A percentile compares a stretch with the other conserved stretches of the same genome.
These are phyloP conservation scores for Oenanthe oenanthe DNA, from an alignment of 2,113 vertebrate genomes.

Conservation along the genomic window DNA sequence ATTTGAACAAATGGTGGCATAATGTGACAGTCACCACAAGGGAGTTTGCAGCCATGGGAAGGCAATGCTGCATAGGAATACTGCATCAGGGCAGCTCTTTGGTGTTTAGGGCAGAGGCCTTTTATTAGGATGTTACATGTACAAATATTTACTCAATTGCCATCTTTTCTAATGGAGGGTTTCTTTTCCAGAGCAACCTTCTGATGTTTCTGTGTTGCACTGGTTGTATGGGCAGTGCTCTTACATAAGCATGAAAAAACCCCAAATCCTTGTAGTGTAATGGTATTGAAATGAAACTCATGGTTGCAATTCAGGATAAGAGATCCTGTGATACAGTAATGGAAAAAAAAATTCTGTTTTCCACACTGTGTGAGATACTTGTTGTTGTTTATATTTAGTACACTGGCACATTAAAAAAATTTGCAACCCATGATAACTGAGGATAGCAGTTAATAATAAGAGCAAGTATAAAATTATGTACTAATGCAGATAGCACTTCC, in stretches of 20 bases:
- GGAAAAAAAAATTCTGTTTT: fast-evolving
- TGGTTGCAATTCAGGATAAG: not conserved
- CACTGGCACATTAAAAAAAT: not conserved
- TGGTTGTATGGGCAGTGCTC: not conserved
- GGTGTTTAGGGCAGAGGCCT: not conserved
- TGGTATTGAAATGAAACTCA: not conserved
- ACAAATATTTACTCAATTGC: not conserved
- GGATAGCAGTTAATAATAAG: not conserved
- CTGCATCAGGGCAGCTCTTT: not conserved
- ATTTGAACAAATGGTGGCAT: not conserved
- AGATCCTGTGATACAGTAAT: not conserved
- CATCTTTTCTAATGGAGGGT: not conserved
- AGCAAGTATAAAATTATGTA: not conserved
- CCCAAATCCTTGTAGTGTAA: not conserved
- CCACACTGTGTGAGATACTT: not conserved
- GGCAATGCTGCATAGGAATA: not conserved
- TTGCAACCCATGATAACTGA: not conserved
- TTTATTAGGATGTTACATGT: not conserved
- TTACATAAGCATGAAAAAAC: not conserved
- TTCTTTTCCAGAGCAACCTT: not conserved
- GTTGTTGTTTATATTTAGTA: not conserved
- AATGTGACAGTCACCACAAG: not conserved
- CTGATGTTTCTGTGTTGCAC: not conserved
- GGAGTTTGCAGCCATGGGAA: not conserved
- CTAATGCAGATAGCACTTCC: not conserved